These are phyloP conservation scores for Nomia melanderi DNA, from an alignment of 1,140 invertebrate genomes.

Conservation along the genomic window DNA sequence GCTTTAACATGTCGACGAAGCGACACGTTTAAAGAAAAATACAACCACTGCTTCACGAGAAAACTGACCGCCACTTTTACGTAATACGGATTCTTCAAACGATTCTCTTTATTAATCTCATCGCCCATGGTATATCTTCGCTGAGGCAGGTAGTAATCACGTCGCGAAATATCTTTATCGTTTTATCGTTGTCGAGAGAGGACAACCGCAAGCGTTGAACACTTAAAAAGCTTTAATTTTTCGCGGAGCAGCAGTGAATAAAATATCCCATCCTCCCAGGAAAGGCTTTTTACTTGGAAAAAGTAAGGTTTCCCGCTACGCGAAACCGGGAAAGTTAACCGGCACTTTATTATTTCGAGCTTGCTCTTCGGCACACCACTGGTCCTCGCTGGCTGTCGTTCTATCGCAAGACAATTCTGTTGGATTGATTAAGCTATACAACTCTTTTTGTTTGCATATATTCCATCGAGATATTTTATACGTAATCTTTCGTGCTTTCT, in stretches of 20 bases:
- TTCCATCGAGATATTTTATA: too few species aligned
- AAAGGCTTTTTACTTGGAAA: background rate
- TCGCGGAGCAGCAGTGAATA: background rate
- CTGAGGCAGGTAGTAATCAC: too few species aligned
- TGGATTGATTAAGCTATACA: too few species aligned
- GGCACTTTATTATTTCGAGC: constrained; percentile 18
- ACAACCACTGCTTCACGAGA: too few species aligned
- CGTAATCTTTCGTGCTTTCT: too few species aligned
- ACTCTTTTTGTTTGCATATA: too few species aligned
- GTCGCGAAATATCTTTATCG: background rate
- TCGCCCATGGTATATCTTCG: background rate
- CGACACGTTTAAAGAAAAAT: background rate
- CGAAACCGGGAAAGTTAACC: constrained; percentile 27
- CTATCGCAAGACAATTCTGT: background rate
- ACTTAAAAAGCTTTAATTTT: constrained; percentile 26
- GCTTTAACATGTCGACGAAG: constrained; percentile 9
- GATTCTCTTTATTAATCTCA: background rate
- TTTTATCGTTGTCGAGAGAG: too few species aligned
- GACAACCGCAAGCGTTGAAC: background rate
- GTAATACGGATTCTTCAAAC: background rate
- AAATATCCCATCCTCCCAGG: background rate
- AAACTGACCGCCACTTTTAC: too few species aligned
- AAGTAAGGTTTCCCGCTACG: background rate
- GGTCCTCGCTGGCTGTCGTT: constrained; percentile 21
- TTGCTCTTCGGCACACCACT: background rate